Conservation (phyloP, 2,888 invertebrate species). For the Eristalinus sepulchralis region DNA sequence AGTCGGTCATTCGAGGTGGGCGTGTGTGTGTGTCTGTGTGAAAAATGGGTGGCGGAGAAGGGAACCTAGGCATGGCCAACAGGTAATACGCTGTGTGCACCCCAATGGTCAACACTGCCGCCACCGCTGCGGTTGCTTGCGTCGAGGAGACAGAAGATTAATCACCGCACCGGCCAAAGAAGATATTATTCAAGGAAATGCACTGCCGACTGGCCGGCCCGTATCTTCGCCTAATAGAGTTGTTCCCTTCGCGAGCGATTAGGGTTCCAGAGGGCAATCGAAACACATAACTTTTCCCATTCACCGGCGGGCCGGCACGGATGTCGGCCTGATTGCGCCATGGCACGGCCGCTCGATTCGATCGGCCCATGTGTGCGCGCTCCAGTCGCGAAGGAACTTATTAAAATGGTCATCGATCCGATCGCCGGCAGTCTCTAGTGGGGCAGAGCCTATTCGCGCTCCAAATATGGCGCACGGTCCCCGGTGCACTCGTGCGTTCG, state of each 20-base stretch:
- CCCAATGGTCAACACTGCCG: neutral
- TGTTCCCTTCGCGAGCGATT: constrained; percentile 45
- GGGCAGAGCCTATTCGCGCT: constrained; percentile 1
- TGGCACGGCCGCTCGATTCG: constrained; percentile 38
- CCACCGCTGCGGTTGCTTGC: no score
- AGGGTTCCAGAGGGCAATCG: constrained; percentile 62
- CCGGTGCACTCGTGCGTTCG: constrained; percentile 1
- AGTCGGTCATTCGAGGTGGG: neutral
- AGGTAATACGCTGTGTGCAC: constrained; percentile 19
- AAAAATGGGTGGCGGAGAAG: neutral
- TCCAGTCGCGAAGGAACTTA: neutral
- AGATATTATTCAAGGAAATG: constrained; percentile 61
- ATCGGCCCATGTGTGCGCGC: constrained; percentile 11
- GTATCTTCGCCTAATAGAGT: constrained; percentile 59
- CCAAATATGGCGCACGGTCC: constrained; percentile 52
- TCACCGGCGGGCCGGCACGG: neutral
- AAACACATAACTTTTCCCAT: constrained; percentile 56
- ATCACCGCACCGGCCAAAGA: constrained; percentile 55
- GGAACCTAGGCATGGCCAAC: constrained; percentile 12
- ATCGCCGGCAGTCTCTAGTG: constrained; percentile 27
- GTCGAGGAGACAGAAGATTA: constrained; percentile 60
- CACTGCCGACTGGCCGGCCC: neutral
- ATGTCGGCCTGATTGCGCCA: constrained; percentile 56
- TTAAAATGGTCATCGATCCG: constrained; percentile 55
- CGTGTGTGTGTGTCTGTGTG: neutral